A percentile compares a stretch with the other conserved stretches of the same genome.
phyloP scores from a whole-genome alignment of 2,797 vertebrate species.

The Danio tinwini region DNA sequence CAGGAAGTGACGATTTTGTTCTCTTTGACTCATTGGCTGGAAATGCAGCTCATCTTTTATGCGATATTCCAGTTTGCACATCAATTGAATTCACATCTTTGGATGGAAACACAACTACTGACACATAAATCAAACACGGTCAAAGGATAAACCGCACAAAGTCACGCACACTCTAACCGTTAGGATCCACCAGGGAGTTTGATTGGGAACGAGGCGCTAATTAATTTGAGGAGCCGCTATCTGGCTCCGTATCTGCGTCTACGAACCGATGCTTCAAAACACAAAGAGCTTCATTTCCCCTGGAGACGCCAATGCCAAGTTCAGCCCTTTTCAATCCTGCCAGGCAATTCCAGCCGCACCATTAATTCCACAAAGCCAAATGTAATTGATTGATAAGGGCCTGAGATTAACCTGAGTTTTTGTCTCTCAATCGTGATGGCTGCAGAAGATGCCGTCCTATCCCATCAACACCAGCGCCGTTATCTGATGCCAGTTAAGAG shows the following conservation, averaged over 20 bases:
- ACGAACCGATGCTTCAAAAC: conserved; percentile 59
- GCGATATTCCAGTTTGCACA: too few species aligned
- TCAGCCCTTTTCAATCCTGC: conserved; percentile 60
- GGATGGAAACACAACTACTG: too few species aligned
- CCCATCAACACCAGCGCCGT: conserved; percentile 66
- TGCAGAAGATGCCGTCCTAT: conserved; percentile 67
- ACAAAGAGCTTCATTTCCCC: conserved; percentile 55
- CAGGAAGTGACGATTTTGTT: too few species aligned
- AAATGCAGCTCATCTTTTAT: too few species aligned
- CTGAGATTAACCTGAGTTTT: conserved; percentile 60
- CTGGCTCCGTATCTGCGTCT: conserved; percentile 57
- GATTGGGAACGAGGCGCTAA: conserved; percentile 47
- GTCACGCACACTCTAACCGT: conserved; percentile 39
- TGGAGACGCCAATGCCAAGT: conserved; percentile 63
- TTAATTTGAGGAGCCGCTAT: conserved; percentile 61
- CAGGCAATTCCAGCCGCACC: conserved; percentile 60
- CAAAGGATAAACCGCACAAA: conserved; percentile 47
- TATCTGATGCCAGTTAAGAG: conserved; percentile 71
- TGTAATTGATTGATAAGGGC: conserved; percentile 67
- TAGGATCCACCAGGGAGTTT: conserved; percentile 24
- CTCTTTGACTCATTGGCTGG: too few species aligned
- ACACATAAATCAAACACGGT: conserved; percentile 37
- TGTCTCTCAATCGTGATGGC: conserved; percentile 65
- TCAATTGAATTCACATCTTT: too few species aligned
- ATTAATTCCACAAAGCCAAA: conserved; percentile 67